Percentiles rank a stretch among this genome's conserved stretches.
Evolutionary conservation across 2,797 vertebrate species (phyloP).

Genomic region (Selene dorsalis): DNA sequence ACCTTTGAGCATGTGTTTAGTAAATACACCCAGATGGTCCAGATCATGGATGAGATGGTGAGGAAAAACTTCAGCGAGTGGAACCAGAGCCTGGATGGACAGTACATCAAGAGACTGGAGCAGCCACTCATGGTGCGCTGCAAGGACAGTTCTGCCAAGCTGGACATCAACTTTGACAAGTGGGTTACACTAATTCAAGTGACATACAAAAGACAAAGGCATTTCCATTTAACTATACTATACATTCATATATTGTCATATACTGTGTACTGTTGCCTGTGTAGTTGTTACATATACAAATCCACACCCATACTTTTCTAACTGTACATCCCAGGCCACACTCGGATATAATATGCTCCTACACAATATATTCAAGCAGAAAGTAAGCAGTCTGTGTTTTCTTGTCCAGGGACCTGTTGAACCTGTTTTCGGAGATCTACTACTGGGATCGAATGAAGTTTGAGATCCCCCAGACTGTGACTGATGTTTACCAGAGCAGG

Average conservation of each 20-base stretch:
- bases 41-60: slow-evolving; percentile 85
- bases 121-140: slow-evolving; percentile 83
- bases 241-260: not conserved
- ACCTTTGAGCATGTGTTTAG: slow-evolving; percentile 74
- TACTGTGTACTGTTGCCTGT: not conserved
- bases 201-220: not conserved
- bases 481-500: slow-evolving; percentile 81
- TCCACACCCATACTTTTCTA: slow-evolving; percentile 3
- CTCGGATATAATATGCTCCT: not conserved
- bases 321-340: not conserved
- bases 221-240: not conserved
- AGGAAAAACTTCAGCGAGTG: slow-evolving; percentile 74
- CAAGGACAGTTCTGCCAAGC: slow-evolving; percentile 76
- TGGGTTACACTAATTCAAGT: slow-evolving; percentile 59
- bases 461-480: slow-evolving; percentile 86
- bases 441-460: slow-evolving; percentile 89
- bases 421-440: slow-evolving; percentile 87
- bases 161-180: slow-evolving; percentile 91
- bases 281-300: not conserved
- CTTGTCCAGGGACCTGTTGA: slow-evolving; percentile 81
- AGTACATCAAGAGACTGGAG: slow-evolving; percentile 82
- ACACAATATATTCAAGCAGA: not conserved
- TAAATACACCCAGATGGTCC: slow-evolving; percentile 73
- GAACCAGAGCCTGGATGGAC: slow-evolving; percentile 80
- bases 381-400: slow-evolving; percentile 4